phyloP scores from a whole-genome alignment of 2,888 invertebrate genomes.

The Lasioglossum oenotherae region DNA sequence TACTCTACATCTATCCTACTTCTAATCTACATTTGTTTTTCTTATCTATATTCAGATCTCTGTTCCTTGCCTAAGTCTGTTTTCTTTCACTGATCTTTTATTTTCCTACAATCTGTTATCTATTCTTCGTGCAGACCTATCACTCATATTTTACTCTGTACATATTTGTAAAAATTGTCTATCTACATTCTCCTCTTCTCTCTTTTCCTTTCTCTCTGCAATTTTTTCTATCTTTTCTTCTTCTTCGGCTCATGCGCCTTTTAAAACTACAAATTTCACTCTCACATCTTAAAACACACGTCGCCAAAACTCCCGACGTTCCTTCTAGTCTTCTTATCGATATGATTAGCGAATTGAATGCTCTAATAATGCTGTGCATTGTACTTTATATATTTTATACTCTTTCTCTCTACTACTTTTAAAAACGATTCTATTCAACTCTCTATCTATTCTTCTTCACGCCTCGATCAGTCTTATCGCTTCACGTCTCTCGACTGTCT shows the following conservation, averaged over 20 bases:
- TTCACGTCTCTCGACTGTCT: background rate
- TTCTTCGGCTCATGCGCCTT: background rate
- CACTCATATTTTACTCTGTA: constrained; percentile 41
- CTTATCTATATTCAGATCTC: background rate
- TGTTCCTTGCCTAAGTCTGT: background rate
- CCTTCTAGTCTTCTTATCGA: constrained; percentile 34
- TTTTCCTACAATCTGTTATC: background rate
- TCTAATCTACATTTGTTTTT: constrained; percentile 18
- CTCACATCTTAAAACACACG: background rate
- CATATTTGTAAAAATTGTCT: constrained; percentile 29
- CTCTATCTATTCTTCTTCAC: background rate
- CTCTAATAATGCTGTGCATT: constrained; percentile 43
- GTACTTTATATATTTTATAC: constrained; percentile 40
- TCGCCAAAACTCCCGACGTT: constrained; percentile 13
- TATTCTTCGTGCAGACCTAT: constrained; percentile 37
- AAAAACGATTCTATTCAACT: background rate
- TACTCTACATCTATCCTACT: constrained; percentile 28
- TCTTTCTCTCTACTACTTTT: background rate
- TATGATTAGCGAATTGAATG: constrained; percentile 31
- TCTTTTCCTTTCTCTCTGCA: constrained; percentile 16
- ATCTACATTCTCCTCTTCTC: constrained; percentile 10
- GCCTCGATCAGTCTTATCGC: background rate
- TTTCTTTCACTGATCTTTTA: background rate
- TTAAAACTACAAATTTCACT: constrained; percentile 10
- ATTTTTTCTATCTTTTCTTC: background rate